These are phyloP conservation scores for Egretta garzetta DNA, from an alignment of 2,113 vertebrate species.

Conservation along the genomic window DNA sequence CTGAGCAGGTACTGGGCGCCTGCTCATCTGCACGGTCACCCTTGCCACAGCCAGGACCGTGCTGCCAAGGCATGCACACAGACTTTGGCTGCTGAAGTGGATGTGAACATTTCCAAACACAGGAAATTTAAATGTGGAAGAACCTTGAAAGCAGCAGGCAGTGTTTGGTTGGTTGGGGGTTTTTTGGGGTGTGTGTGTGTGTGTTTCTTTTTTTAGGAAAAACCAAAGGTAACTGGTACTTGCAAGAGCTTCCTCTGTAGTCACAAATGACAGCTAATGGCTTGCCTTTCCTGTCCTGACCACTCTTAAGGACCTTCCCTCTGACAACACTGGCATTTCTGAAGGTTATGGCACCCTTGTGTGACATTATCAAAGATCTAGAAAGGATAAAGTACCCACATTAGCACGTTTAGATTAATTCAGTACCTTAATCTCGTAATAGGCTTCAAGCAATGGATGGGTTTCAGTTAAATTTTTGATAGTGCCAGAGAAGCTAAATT, in stretches of 20 bases:
- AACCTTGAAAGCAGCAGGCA: neutral
- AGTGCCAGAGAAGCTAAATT: neutral
- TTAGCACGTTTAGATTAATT: neutral
- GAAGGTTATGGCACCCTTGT: neutral
- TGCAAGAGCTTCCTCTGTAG: neutral
- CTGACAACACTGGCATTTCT: neutral
- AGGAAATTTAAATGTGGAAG: neutral
- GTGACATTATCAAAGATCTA: neutral
- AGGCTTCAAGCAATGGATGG: neutral
- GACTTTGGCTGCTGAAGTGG: neutral
- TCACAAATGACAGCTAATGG: neutral
- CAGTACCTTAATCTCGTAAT: neutral
- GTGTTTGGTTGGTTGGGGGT: accelerated
- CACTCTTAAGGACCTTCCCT: neutral
- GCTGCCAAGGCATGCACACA: neutral
- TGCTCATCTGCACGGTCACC: neutral
- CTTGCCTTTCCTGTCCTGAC: neutral
- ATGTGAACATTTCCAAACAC: neutral
- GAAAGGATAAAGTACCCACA: neutral
- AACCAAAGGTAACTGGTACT: neutral
- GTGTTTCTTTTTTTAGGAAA: neutral
- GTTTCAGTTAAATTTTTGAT: neutral
- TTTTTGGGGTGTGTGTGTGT: neutral
- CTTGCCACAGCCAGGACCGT: neutral
- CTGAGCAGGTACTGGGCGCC: too few species aligned